Base-by-base conservation (phyloP, 1,140 invertebrate species). In the Caligus rogercresseyi region DNA sequence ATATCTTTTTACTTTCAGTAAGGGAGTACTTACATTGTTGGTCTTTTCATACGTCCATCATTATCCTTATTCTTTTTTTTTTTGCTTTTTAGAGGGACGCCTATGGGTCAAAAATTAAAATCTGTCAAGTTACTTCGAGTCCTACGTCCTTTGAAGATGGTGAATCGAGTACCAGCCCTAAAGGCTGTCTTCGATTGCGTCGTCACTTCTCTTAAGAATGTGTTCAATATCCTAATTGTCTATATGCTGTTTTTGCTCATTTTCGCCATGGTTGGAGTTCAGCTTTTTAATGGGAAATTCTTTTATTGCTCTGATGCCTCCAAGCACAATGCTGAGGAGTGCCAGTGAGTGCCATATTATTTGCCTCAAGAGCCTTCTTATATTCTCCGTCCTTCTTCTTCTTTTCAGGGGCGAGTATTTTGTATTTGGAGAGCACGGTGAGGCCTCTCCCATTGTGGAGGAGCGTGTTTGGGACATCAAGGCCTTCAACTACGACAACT, bases 121-220 rank as follows among this genome's bases (percentile, higher is more conserved):
- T 98, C 95, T 66, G 79, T 99, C 67, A 79, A 96, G 76, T 95
- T 99, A 71, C 80, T 99, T 66, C 81, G 96, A 74, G 96, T 99
- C 70, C 79, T 99, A 63, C 84, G 96, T 78, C 96, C 96, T 68
- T 83, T 99, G 70, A 99, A 99, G 80, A 99, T 96, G 73, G 99
- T 99, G 76, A 99, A 99, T 80, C 80, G 96, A 76, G 94, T 99
- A 75, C 96, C 96, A 70, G 99, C 83, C 69, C 69, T 83, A 26
- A 83, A 83, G 83, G 96, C 96, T 75, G 96, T 99, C 72, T 99
- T 99, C 79, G 96, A 99, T 80, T 99, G 96, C 81, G 93, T 99
- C 70, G 93, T 99, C 73, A 98, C 98, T 81, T 98, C 95, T 74
- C 83, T 99, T 75, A 98, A 98, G 69, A 82, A 82, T 70, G 80